These are phyloP conservation scores for Papilio aristodemus DNA, from an alignment of 1,140 invertebrate genomes.

Conservation along the genomic window DNA sequence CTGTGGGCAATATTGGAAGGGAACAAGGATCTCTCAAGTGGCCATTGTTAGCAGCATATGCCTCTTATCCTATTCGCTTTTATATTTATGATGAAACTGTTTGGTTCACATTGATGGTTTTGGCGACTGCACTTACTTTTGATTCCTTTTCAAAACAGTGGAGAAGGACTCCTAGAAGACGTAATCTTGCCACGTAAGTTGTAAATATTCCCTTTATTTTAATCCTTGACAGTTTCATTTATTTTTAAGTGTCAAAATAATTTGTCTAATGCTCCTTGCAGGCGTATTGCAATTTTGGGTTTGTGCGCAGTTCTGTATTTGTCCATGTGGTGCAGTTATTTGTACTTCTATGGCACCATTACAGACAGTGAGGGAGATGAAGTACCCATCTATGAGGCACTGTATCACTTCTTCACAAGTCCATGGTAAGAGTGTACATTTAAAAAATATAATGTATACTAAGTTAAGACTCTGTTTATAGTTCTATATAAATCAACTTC, in stretches of 20 bases:
- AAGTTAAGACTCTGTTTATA: too few relatives aligned
- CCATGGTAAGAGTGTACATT: slow-evolving; percentile 81
- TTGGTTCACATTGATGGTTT: slow-evolving; percentile 84
- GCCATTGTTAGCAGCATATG: slow-evolving; percentile 86
- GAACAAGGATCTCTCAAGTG: slow-evolving; percentile 86
- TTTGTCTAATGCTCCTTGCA: slow-evolving; percentile 38
- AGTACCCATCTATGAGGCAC: slow-evolving; percentile 91
- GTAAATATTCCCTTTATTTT: background rate
- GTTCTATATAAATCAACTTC: background rate
- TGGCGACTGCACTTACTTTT: slow-evolving; percentile 84
- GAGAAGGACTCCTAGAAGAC: slow-evolving; percentile 83
- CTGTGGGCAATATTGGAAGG: slow-evolving; percentile 93
- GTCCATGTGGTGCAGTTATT: slow-evolving; percentile 87
- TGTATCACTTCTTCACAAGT: slow-evolving; percentile 94
- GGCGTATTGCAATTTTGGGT: slow-evolving; percentile 80
- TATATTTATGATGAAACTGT: slow-evolving; percentile 85
- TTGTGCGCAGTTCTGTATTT: slow-evolving; percentile 85
- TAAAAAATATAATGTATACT: background rate
- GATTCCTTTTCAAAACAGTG: slow-evolving; percentile 89
- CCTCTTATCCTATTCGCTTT: slow-evolving; percentile 84
- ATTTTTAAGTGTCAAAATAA: background rate
- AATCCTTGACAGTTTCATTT: slow-evolving; percentile 1
- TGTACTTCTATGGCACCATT: slow-evolving; percentile 95
- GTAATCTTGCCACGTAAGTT: slow-evolving; percentile 64
- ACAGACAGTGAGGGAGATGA: slow-evolving; percentile 93